These are phyloP conservation scores for Athrips mouffetella DNA, from an alignment of 2,888 invertebrate species.

Conservation along the genomic window DNA sequence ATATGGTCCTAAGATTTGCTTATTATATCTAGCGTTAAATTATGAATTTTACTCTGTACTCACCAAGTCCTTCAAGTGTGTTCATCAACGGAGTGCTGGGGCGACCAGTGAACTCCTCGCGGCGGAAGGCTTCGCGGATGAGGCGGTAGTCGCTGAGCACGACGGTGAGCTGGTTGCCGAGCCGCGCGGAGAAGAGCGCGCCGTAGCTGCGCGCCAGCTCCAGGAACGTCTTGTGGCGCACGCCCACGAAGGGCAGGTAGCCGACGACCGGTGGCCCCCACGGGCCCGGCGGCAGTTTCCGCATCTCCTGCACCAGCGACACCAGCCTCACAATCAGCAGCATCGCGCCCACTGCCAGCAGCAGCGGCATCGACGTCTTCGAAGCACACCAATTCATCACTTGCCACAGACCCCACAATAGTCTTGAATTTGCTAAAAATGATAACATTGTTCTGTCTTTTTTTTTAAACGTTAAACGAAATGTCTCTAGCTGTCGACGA, in stretches of 20 bases:
- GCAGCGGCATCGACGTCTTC: slow-evolving; percentile 58
- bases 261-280: slow-evolving; percentile 92
- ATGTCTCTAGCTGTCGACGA: slow-evolving; percentile 38
- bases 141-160: slow-evolving; percentile 92
- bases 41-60: slow-evolving; percentile 49
- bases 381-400: slow-evolving; percentile 64
- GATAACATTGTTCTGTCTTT: slow-evolving; percentile 53
- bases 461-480: slow-evolving; percentile 26
- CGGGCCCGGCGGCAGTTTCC: slow-evolving; percentile 89
- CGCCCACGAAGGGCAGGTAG: slow-evolving; percentile 88
- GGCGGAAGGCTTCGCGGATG: slow-evolving; percentile 90
- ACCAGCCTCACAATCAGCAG: slow-evolving; percentile 70
- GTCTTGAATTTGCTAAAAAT: slow-evolving; percentile 65
- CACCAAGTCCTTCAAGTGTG: slow-evolving; percentile 92
- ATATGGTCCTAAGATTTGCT: neutral
- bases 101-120: slow-evolving; percentile 92
- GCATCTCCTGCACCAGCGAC: slow-evolving; percentile 59
- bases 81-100: slow-evolving; percentile 92
- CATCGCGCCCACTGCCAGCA: slow-evolving; percentile 68
- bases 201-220: slow-evolving; percentile 89
- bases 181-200: slow-evolving; percentile 86
- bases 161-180: slow-evolving; percentile 90
- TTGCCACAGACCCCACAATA: slow-evolving; percentile 76
- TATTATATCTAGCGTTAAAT: neutral
- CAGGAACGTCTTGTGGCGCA: slow-evolving; percentile 87